phyloP scores from a whole-genome alignment of 1,140 invertebrate genomes.

The Patella vulgata region DNA sequence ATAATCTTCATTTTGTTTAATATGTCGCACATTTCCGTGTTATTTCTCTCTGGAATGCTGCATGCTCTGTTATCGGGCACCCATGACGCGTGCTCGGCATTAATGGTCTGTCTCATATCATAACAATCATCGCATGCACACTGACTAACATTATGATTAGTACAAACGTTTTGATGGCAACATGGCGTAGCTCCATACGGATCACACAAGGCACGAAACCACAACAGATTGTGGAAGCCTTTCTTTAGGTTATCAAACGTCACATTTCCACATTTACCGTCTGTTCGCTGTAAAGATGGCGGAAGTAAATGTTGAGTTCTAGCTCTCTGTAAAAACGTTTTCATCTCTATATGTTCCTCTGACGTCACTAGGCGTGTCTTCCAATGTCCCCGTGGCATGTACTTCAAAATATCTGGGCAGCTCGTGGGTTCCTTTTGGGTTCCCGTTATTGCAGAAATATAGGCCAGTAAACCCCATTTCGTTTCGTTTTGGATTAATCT shows the following conservation, averaged over 20 bases:
- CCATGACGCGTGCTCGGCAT: slow-evolving; percentile 30
- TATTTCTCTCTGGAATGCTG: not conserved
- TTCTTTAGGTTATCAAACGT: slow-evolving; percentile 4
- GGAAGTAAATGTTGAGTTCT: slow-evolving; percentile 19
- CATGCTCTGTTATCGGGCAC: slow-evolving; percentile 5
- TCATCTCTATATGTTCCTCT: slow-evolving; percentile 7
- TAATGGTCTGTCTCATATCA: slow-evolving; percentile 20
- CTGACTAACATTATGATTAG: not conserved
- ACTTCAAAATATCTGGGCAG: slow-evolving; percentile 18
- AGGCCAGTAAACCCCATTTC: no score
- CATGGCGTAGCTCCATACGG: slow-evolving; percentile 24
- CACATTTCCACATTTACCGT: slow-evolving; percentile 27
- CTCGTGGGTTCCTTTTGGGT: not conserved
- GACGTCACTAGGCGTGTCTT: slow-evolving; percentile 10
- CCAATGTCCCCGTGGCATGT: slow-evolving; percentile 23
- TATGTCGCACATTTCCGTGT: slow-evolving; percentile 6
- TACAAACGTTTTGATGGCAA: slow-evolving; percentile 10
- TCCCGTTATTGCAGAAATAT: not conserved
- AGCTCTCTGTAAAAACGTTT: slow-evolving; percentile 16
- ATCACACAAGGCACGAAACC: slow-evolving; percentile 27
- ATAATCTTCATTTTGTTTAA: slow-evolving; percentile 13
- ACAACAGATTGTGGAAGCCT: slow-evolving; percentile 10
- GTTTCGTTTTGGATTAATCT: no score
- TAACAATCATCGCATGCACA: slow-evolving; percentile 23
- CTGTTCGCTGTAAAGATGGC: slow-evolving; percentile 12